Percentiles rank a stretch among this genome's conserved stretches.
phyloP scores from a whole-genome alignment of 2,888 invertebrate species.

The Nomada hirtipes region DNA sequence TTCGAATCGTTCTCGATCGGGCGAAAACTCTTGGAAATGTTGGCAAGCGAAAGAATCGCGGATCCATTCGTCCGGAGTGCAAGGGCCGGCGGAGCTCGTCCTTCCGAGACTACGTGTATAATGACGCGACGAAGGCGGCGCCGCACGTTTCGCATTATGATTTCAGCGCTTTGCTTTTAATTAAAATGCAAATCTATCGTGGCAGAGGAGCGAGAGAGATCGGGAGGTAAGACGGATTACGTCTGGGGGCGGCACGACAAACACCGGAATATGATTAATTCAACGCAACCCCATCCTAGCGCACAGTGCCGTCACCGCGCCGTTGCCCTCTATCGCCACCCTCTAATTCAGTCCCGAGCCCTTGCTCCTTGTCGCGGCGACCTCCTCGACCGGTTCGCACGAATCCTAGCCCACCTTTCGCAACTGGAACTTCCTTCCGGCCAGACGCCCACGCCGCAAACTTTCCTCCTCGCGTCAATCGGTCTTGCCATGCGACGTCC shows the following conservation, averaged over 20 bases:
- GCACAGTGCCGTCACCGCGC: constrained; percentile 68
- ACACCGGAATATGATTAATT: constrained; percentile 84
- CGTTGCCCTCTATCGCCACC: constrained; percentile 59
- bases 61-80: constrained; percentile 16
- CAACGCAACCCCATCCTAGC: constrained; percentile 81
- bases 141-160: constrained; percentile 86
- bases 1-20: background rate
- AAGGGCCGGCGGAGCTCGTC: constrained; percentile 38
- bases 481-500: background rate
- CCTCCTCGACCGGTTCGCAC: constrained; percentile 63
- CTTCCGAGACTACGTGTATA: constrained; percentile 54
- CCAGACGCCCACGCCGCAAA: background rate
- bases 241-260: constrained; percentile 83
- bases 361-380: constrained; percentile 42
- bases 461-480: background rate
- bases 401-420: background rate
- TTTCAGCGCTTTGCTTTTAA: constrained; percentile 87
- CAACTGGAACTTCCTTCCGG: constrained; percentile 24
- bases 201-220: constrained; percentile 76
- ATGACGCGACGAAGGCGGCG: constrained; percentile 76
- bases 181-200: constrained; percentile 87
- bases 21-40: background rate
- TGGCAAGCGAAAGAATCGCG: background rate
- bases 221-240: constrained; percentile 84
- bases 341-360: constrained; percentile 56